phyloP scores from a whole-genome alignment of 2,797 vertebrate genomes.

The Tympanoctomys barrerae region DNA sequence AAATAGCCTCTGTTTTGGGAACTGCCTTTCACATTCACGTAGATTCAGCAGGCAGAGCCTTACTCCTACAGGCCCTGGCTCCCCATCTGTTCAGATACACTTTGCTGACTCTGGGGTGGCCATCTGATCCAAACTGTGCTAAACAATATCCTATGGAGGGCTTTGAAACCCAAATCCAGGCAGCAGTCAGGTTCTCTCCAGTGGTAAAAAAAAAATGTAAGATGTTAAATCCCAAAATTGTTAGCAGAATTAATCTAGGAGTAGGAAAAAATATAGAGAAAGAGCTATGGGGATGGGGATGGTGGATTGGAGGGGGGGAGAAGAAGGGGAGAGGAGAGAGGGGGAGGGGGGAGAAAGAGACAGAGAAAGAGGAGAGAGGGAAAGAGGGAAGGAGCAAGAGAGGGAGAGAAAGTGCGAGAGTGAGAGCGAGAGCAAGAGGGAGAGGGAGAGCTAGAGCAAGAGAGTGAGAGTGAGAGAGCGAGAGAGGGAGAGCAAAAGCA shows the following conservation, averaged over 20 bases:
- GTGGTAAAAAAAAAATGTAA: not conserved
- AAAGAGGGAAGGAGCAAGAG: too few relatives aligned
- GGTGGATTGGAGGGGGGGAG: not conserved
- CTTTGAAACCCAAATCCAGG: not conserved
- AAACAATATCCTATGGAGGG: not conserved
- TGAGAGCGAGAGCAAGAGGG: too few relatives aligned
- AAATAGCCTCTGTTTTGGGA: not conserved
- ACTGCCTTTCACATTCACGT: not conserved
- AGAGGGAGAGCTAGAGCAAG: too few relatives aligned
- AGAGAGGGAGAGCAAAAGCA: too few relatives aligned
- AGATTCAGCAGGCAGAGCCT: not conserved
- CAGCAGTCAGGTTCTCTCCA: not conserved
- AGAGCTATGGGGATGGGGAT: too few relatives aligned
- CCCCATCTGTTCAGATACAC: not conserved
- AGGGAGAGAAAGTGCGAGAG: too few relatives aligned
- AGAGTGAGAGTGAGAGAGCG: too few relatives aligned
- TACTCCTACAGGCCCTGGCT: not conserved
- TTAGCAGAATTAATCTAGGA: not conserved
- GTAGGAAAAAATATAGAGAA: not conserved
- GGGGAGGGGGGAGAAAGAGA: too few relatives aligned
- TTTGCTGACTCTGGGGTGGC: not conserved
- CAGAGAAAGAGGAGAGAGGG: too few relatives aligned
- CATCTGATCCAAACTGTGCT: not conserved
- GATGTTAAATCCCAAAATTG: not conserved
- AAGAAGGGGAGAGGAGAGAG: too few relatives aligned